Percentiles rank a stretch among this genome's conserved stretches.
phyloP scores from a whole-genome alignment of 2,888 invertebrate species.

The Dynastes maya region DNA sequence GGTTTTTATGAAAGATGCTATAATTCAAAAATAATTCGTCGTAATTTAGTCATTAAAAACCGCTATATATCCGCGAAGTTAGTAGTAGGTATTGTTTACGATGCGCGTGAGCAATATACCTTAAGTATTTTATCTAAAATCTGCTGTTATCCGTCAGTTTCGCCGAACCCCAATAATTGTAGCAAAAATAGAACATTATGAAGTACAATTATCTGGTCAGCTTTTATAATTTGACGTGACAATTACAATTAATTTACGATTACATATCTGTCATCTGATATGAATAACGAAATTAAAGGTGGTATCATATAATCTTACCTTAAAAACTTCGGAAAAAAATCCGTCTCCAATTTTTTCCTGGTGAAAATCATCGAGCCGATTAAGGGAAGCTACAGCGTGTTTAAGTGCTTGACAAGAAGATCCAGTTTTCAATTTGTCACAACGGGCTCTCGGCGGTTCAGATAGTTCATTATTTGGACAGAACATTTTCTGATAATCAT shows the following conservation, averaged over 20 bases:
- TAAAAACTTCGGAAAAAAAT: constrained; percentile 98
- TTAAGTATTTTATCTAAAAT: no score
- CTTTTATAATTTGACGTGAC: background rate
- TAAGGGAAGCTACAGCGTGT: constrained; percentile 92
- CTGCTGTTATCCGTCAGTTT: no score
- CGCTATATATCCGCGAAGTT: no score
- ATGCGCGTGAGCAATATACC: no score
- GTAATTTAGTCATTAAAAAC: no score
- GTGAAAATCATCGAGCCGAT: constrained; percentile 94
- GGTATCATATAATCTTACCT: constrained; percentile 77
- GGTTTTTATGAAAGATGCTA: no score
- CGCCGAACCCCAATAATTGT: no score
- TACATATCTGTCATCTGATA: background rate
- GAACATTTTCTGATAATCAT: constrained; percentile 67
- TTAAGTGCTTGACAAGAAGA: constrained; percentile 91
- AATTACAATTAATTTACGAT: constrained; percentile 1
- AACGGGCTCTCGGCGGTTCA: constrained; percentile 66
- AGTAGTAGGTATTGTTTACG: no score
- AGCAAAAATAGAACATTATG: no score
- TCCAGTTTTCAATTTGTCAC: constrained; percentile 77
- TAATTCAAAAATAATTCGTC: no score
- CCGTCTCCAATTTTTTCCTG: constrained; percentile 95
- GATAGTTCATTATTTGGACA: constrained; percentile 69
- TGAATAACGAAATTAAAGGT: background rate
- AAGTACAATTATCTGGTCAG: no score